Evolutionary conservation across 2,888 invertebrate species (phyloP).

Genomic region (Amphipyra tragopoginis): DNA sequence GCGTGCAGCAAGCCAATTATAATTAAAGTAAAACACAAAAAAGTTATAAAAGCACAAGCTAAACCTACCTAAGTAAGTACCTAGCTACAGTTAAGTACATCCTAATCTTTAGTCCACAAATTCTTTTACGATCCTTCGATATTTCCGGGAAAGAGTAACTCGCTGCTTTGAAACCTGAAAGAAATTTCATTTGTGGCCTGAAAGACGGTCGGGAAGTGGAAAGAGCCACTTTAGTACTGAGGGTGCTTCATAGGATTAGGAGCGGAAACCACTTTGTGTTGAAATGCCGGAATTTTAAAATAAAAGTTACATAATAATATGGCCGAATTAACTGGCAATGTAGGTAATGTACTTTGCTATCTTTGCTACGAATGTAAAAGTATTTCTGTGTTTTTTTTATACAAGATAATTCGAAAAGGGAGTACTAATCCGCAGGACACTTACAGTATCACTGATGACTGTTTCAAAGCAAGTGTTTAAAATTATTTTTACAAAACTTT

Average conservation of each 20-base stretch:
- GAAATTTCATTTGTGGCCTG: constrained; percentile 34
- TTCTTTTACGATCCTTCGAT: background rate
- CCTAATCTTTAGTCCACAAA: background rate
- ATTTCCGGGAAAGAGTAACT: background rate
- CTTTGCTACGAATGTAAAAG: background rate
- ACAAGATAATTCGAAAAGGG: too few species aligned
- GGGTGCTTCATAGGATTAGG: constrained; percentile 37
- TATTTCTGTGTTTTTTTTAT: too few species aligned
- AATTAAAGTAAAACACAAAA: too few species aligned
- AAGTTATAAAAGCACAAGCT: too few species aligned
- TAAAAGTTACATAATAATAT: constrained; percentile 25
- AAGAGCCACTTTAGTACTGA: constrained; percentile 33
- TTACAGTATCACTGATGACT: too few species aligned
- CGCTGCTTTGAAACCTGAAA: constrained; percentile 13
- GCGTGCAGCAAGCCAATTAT: too few species aligned
- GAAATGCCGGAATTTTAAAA: constrained; percentile 30
- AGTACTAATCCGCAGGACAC: too few species aligned
- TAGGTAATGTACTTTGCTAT: background rate
- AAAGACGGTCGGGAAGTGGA: constrained; percentile 16
- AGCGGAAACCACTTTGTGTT: constrained; percentile 35
- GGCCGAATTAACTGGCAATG: constrained; percentile 3
- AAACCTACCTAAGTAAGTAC: background rate
- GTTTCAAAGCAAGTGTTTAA: too few species aligned
- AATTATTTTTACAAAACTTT: too few species aligned
- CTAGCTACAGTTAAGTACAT: background rate